These are phyloP conservation scores for Himalopsyche phryganea DNA, from an alignment of 1,140 invertebrate species.

Conservation along the genomic window DNA sequence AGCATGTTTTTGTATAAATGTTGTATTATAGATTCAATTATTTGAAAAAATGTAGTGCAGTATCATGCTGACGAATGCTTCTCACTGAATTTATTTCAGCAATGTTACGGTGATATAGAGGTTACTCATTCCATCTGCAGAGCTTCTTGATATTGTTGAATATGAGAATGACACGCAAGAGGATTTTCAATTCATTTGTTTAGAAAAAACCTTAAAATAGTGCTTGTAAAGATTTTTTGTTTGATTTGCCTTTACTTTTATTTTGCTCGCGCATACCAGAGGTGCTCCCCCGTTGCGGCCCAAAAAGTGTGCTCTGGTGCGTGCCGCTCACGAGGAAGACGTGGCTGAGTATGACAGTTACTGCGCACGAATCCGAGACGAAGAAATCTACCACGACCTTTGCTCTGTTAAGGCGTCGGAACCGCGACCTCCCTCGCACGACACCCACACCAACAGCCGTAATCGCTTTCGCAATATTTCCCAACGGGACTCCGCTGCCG, in stretches of 20 bases:
- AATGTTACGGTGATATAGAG: no score
- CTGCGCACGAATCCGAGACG: slow-evolving; percentile 65
- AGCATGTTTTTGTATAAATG: slow-evolving; percentile 3
- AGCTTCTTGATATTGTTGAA: no score
- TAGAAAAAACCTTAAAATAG: no score
- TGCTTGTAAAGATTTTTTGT: no score
- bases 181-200: no score
- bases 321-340: slow-evolving; percentile 39
- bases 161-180: no score
- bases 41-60: no score
- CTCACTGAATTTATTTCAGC: no score
- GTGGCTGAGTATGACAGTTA: slow-evolving; percentile 63
- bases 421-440: slow-evolving; percentile 17
- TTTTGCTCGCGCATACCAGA: slow-evolving; percentile 6
- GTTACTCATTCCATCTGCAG: no score
- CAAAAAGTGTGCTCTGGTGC: slow-evolving; percentile 15
- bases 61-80: no score
- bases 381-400: slow-evolving; percentile 80
- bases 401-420: slow-evolving; percentile 58
- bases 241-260: no score
- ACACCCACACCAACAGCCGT: slow-evolving; percentile 14
- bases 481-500: no score
- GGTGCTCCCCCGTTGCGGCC: slow-evolving; percentile 21
- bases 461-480: not conserved
- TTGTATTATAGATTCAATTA: slow-evolving; percentile 3